A percentile compares a stretch with the other conserved stretches of the same genome.
Evolutionary conservation across 1,140 invertebrate genomes (phyloP).

Genomic region (Drosophila leontia): DNA sequence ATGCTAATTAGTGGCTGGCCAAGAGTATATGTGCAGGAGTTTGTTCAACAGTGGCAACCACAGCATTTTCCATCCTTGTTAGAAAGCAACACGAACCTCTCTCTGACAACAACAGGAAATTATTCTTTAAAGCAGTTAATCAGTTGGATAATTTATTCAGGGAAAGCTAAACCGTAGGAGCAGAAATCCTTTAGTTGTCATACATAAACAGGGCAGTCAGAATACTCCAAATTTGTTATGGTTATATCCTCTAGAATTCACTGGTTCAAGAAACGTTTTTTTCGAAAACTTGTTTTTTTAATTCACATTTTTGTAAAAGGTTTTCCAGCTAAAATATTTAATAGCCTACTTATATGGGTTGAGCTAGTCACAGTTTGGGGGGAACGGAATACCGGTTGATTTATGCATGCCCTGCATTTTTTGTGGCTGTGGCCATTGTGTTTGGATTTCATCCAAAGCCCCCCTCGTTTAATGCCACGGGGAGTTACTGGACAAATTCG

Average conservation of each 20-base stretch:
- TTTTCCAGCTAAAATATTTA: background rate
- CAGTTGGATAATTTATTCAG: background rate
- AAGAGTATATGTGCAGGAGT: background rate
- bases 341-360: background rate
- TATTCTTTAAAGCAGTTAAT: background rate
- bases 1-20: constrained; percentile 19
- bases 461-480: background rate
- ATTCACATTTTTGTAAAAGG: too few species aligned
- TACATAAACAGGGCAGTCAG: too few species aligned
- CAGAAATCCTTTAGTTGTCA: background rate
- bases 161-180: background rate
- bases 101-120: background rate
- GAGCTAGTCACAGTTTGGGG: background rate
- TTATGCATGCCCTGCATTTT: background rate
- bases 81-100: too few species aligned
- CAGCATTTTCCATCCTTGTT: background rate
- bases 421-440: background rate
- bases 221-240: background rate
- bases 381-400: background rate
- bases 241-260: background rate
- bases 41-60: constrained; percentile 1
- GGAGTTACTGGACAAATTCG: constrained; percentile 7
- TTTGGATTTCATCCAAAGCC: background rate
- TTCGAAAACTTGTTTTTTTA: background rate
- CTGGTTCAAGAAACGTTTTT: background rate